Evolutionary conservation across 2,797 vertebrate genomes (phyloP).

Genomic region (Lagocephalus sceleratus): DNA sequence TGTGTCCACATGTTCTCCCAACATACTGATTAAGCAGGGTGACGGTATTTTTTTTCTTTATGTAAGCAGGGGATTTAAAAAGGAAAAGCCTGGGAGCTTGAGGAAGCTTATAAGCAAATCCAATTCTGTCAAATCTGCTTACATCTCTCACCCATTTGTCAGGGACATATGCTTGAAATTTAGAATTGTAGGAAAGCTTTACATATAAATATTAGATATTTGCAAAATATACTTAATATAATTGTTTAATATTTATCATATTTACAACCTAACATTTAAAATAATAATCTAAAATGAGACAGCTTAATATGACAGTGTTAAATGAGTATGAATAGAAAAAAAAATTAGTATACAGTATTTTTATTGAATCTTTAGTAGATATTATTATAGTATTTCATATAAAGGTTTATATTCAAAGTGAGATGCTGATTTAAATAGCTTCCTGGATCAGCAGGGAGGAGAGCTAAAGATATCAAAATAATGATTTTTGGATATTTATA

Average conservation of each 20-base stretch:
- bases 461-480: slow-evolving; percentile 31
- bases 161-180: slow-evolving; percentile 30
- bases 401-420: neutral
- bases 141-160: slow-evolving; percentile 45
- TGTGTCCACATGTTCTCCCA: slow-evolving; percentile 11
- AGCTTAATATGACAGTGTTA: slow-evolving; percentile 11
- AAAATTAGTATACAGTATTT: slow-evolving; percentile 8
- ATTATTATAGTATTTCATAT: neutral
- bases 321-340: slow-evolving; percentile 21
- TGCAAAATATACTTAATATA: slow-evolving; percentile 1
- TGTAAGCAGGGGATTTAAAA: slow-evolving; percentile 76
- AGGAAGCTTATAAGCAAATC: slow-evolving; percentile 72
- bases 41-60: slow-evolving; percentile 61
- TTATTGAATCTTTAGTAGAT: neutral
- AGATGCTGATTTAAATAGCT: slow-evolving; percentile 4
- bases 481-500: neutral
- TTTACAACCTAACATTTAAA: slow-evolving; percentile 14
- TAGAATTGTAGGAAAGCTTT: slow-evolving; percentile 7
- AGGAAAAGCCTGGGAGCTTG: slow-evolving; percentile 68
- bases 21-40: slow-evolving; percentile 16
- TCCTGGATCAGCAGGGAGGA: slow-evolving; percentile 6
- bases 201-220: slow-evolving; percentile 1
- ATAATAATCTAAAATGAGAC: neutral
- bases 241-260: slow-evolving; percentile 1
- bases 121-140: slow-evolving; percentile 77